These are phyloP conservation scores for Plectropomus leopardus DNA, from an alignment of 2,113 vertebrate species.

Conservation along the genomic window DNA sequence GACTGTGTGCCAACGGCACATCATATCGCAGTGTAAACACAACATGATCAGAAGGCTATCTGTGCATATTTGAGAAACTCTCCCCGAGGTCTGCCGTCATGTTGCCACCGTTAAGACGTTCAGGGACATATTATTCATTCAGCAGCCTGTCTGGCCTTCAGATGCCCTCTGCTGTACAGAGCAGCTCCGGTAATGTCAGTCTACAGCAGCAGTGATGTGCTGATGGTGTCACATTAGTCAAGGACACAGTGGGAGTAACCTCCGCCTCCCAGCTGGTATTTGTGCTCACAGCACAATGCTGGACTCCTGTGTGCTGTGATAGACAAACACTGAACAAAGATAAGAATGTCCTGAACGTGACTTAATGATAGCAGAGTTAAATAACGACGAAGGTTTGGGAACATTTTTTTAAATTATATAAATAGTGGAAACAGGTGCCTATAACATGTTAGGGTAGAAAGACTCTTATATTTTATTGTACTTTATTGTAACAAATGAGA, in stretches of 20 bases:
- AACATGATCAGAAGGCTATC: conserved; percentile 43
- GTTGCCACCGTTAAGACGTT: conserved; percentile 51
- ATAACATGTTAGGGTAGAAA: too few species aligned
- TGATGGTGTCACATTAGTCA: conserved; percentile 58
- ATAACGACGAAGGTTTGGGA: too few species aligned
- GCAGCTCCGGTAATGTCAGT: conserved; percentile 24
- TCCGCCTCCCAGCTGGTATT: conserved; percentile 52
- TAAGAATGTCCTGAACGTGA: conserved; percentile 1
- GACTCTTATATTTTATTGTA: too few species aligned
- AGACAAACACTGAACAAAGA: conserved; percentile 40
- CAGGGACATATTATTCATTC: conserved; percentile 61
- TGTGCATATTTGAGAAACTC: conserved; percentile 25
- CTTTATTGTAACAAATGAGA: too few species aligned
- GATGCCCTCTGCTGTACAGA: conserved; percentile 53
- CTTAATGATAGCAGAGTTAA: too few species aligned
- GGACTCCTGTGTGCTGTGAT: conserved; percentile 17
- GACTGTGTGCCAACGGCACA: conserved; percentile 25
- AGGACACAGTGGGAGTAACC: conserved; percentile 63
- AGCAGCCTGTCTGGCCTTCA: conserved; percentile 51
- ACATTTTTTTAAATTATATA: too few species aligned
- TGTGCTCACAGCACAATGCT: conserved; percentile 39
- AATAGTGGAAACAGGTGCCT: too few species aligned
- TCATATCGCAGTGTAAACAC: conserved; percentile 31
- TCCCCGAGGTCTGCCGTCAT: conserved; percentile 8
- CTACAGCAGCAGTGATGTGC: conserved; percentile 55